Base-by-base conservation (phyloP, 2,797 vertebrate species). In the Ispidina picta region DNA sequence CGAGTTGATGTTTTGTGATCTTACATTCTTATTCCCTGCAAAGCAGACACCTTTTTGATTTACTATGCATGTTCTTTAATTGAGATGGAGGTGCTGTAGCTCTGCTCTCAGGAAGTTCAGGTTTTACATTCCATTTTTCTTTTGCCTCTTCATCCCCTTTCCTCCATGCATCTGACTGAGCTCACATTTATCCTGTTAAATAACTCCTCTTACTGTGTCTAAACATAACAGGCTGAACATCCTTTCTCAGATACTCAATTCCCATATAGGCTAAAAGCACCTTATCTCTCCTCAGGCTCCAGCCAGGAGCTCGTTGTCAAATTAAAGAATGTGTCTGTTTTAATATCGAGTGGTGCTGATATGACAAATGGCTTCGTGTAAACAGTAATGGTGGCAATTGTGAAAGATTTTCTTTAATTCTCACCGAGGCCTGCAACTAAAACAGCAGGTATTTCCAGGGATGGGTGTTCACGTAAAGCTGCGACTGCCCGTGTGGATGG, bases 1-100 rank as follows among this genome's bases (percentile, higher is more conserved):
- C 0, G 9, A 76, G 76, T 49, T 63, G 79, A 21, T 83, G 73
- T 78, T 94, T 89, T 94, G 48, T 95, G 94, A 81, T 93, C 66
- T 84, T 92, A 54, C n/a, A 69, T 89, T 86, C 39, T 88, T 56
- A 73, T 79, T 93, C 52, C 26, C 33, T 70, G 89, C 84, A 68
- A 92, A 86, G 77, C 87, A 84, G 63, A 39, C 66, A 37, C 39
- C 79, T 83, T 95, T 94, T 70, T 91, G 59, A 86, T 93, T 88
- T 93, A 46, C 87, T 73, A 31, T 86, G 84, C 60, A 10, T 55
- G 13, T 66, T 86, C 28, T 93, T 89, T 88, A 86, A 88, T 86
- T 94, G 91, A 93, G 87, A 89, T 88, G 82, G 82, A 87, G 73
- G 15, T 87, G 66, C 79, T 85, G 86, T 90, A 87, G 70, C 59